Evolutionary conservation across 2,888 invertebrate genomes (phyloP).

Genomic region (Drepanosiphum platanoidis): DNA sequence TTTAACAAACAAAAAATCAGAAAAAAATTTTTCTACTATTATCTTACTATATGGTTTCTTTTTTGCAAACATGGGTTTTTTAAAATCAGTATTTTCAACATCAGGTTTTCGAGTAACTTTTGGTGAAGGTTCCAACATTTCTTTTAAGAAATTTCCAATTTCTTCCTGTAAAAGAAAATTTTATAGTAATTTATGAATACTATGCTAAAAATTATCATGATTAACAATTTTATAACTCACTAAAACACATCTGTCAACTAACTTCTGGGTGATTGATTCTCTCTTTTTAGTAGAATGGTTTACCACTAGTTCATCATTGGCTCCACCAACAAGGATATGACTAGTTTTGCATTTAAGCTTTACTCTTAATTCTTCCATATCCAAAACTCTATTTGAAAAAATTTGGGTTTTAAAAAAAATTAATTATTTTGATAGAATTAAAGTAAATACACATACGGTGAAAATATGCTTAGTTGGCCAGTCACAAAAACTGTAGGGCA

Average conservation of each 20-base stretch:
- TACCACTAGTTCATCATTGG: constrained; percentile 79
- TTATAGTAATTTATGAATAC: background rate
- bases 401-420: background rate
- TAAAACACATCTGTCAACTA: constrained; percentile 81
- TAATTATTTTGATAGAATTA: constrained; percentile 14
- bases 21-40: background rate
- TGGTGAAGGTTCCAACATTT: constrained; percentile 70
- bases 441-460: too few species aligned
- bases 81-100: constrained; percentile 49
- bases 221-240: constrained; percentile 67
- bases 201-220: background rate
- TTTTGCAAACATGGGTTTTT: constrained; percentile 48
- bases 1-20: background rate
- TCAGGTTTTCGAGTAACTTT: constrained; percentile 50
- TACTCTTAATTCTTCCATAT: constrained; percentile 80
- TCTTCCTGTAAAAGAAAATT: constrained; percentile 70
- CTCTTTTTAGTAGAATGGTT: constrained; percentile 76
- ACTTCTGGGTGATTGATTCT: constrained; percentile 82
- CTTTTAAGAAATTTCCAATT: constrained; percentile 74
- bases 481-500: constrained; percentile 82
- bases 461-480: constrained; percentile 77
- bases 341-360: constrained; percentile 81
- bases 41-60: constrained; percentile 51
- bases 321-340: constrained; percentile 81
- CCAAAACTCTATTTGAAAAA: constrained; percentile 73